Evolutionary conservation across 92 coral and sea anemone species (phyloP).

Genomic region (Palythoa grandis): DNA sequence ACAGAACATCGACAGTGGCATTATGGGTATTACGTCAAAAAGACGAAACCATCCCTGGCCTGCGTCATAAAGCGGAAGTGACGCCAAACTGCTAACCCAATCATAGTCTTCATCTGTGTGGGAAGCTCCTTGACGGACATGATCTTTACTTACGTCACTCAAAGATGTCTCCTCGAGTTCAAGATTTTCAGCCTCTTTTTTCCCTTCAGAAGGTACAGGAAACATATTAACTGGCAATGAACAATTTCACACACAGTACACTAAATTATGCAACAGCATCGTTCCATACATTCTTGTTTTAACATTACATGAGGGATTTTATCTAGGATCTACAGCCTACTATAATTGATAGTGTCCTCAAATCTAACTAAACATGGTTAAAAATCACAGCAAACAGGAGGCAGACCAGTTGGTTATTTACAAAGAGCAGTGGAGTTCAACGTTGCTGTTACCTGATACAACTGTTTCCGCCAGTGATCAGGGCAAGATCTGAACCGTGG

Average conservation of each 20-base stretch:
- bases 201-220: background rate
- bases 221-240: background rate
- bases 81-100: constrained; percentile 60
- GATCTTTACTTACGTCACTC: background rate
- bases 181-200: background rate
- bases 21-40: constrained; percentile 58
- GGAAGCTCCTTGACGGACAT: background rate
- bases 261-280: no score
- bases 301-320: no score
- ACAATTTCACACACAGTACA: background rate
- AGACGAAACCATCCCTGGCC: constrained; percentile 70
- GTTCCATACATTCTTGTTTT: no score
- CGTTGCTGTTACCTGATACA: no score
- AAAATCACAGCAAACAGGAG: no score
- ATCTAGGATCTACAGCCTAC: no score
- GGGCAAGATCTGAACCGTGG: no score
- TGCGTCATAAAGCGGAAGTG: constrained; percentile 52
- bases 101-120: constrained; percentile 52
- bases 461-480: no score
- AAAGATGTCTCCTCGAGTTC: background rate
- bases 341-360: no score
- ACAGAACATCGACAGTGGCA: constrained; percentile 78
- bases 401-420: no score
- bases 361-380: no score
- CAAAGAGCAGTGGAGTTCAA: no score